Evolutionary conservation across 1,140 invertebrate genomes (phyloP), one percentile per base, ranked within the genome.

Genomic region (Eurytemora carolleeae): DNA sequence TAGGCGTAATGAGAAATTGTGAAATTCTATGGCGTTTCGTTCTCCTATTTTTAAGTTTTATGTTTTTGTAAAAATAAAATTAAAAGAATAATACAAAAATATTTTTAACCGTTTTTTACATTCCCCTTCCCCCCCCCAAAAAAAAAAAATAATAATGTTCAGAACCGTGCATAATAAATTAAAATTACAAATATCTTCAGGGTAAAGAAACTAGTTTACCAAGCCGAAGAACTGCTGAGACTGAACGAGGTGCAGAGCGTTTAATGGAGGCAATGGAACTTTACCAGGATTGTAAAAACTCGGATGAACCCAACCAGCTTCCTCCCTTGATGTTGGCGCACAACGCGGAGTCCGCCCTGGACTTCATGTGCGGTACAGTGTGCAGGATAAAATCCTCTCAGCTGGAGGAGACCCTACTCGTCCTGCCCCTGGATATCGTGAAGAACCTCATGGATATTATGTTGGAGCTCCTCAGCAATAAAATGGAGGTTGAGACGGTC

Each of bases 211-310:
- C 89, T 22, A 81, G 80, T 44, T 74, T 95, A 66, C 84, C 93
- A 1, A 84, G 87, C 0, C 85, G 83, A 65, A 93, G 91, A 76
- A 95, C 90, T 0, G 78, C 89, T 17, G 86, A 87, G 55, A 88
- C 87, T 65, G 86, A 97, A 71, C 87, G 84, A 78, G 85, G 82
- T 58, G 86, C 87, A 77, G 80, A 78, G 77, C 16, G 23, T 7
- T 17, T 54, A 3, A 58, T 63, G 55, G 26, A 57, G 16, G 20
- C n/a, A 16, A 31, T 62, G 21, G 19, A 61, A 54, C 18, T 57
- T 25, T 53, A 55, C 31, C 17, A 24, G 17, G 17, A 20, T 21
- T 53, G 7, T 17, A 55, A 52, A 57, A 54, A 20, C 23, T 58
- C 1, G 44, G 31, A 18, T 56, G 25, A 44, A n/a, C 7, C 31